Conservation (phyloP, 2,113 vertebrate genomes). For the Pristiophorus japonicus region DNA sequence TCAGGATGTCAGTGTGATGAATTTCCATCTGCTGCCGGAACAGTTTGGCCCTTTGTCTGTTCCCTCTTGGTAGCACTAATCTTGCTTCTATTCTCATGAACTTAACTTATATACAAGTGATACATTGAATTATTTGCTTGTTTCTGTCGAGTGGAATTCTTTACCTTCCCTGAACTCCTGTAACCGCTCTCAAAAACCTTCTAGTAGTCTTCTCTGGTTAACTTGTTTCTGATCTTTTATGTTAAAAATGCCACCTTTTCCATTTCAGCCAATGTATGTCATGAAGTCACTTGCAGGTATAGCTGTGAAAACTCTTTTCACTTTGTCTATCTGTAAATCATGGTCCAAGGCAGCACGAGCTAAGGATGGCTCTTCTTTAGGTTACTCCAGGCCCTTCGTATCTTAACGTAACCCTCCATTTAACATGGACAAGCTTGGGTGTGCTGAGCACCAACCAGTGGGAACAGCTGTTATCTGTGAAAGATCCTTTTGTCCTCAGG, state of each 20-base stretch:
- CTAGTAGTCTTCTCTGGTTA: neutral
- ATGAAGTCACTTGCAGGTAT: neutral
- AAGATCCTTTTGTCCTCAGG: neutral
- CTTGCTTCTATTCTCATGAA: neutral
- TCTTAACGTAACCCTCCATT: neutral
- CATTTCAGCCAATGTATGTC: neutral
- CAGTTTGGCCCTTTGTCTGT: neutral
- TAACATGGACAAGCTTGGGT: neutral
- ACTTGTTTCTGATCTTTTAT: neutral
- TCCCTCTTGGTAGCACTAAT: neutral
- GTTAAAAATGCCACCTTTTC: neutral
- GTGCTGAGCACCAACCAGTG: neutral
- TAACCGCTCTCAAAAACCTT: neutral
- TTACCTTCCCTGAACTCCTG: neutral
- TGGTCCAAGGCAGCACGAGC: neutral
- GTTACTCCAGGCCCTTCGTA: neutral
- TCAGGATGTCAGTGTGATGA: neutral
- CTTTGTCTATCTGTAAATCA: neutral
- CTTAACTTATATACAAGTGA: neutral
- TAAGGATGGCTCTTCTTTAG: neutral
- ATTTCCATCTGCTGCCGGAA: neutral
- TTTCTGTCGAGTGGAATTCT: neutral
- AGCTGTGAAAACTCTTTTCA: neutral
- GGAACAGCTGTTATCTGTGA: neutral
- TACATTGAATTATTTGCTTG: neutral